Conservation (phyloP, 2,888 invertebrate species). For the Dromius quadrimaculatus region DNA sequence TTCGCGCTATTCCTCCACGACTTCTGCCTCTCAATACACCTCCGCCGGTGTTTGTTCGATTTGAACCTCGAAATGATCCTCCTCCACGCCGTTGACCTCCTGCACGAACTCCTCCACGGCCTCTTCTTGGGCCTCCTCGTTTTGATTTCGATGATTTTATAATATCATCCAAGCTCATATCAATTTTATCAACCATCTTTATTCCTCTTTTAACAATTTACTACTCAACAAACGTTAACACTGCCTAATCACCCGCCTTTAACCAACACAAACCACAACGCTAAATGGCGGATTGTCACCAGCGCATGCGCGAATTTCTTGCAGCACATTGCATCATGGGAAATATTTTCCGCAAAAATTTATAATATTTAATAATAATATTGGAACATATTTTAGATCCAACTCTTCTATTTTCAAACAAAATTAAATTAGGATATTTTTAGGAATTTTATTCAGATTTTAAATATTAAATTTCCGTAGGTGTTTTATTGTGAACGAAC, state of each 20-base stretch:
- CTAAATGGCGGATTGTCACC: constrained; percentile 43
- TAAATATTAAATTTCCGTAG: too few species aligned
- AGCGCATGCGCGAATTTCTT: constrained; percentile 24
- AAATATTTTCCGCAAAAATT: background rate
- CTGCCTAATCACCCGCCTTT: constrained; percentile 44
- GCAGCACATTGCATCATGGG: constrained; percentile 21
- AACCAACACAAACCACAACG: constrained; percentile 47
- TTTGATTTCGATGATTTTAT: constrained; percentile 87
- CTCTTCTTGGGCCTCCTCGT: constrained; percentile 72
- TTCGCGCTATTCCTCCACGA: constrained; percentile 78
- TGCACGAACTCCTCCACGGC: constrained; percentile 65
- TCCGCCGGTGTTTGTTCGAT: constrained; percentile 65
- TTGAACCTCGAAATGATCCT: constrained; percentile 65
- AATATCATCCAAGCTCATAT: constrained; percentile 97
- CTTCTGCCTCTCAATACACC: constrained; percentile 78
- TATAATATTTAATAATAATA: background rate
- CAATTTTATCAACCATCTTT: constrained; percentile 93
- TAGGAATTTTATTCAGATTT: too few species aligned
- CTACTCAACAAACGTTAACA: constrained; percentile 10
- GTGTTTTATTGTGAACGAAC: constrained; percentile 35
- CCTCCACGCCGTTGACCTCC: constrained; percentile 70
- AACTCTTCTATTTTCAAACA: too few species aligned
- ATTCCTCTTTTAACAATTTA: constrained; percentile 52
- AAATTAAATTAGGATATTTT: too few species aligned
- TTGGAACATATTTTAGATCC: background rate